Percentiles rank a stretch among this genome's conserved stretches.
These are phyloP conservation scores for Vanacampus margaritifer DNA, from an alignment of 2,113 vertebrate genomes.

Conservation along the genomic window DNA sequence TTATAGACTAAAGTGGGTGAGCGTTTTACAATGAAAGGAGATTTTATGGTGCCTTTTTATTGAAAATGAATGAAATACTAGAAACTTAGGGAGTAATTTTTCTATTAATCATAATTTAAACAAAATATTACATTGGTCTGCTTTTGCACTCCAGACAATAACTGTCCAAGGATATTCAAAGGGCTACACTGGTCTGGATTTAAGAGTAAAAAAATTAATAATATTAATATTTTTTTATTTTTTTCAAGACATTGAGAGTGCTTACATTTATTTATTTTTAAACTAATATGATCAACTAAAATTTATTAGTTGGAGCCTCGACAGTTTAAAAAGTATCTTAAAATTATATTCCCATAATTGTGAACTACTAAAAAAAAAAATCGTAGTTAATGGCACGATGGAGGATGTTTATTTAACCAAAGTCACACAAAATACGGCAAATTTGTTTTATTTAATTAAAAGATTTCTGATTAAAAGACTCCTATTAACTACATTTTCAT, in stretches of 20 bases:
- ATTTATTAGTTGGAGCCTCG: too few relatives aligned
- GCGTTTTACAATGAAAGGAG: neutral
- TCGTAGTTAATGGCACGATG: neutral
- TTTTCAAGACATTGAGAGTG: too few relatives aligned
- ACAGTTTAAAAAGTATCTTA: too few relatives aligned
- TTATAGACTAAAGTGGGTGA: conserved; percentile 50
- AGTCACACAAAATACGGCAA: neutral
- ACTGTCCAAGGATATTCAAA: neutral
- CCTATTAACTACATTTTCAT: neutral
- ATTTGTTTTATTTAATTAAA: neutral
- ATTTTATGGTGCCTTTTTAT: neutral
- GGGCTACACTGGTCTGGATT: too few relatives aligned
- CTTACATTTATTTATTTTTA: too few relatives aligned
- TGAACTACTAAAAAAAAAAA: neutral
- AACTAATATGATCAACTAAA: too few relatives aligned
- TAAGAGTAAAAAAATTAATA: too few relatives aligned
- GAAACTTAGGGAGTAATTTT: neutral
- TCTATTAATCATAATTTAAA: neutral
- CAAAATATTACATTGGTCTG: neutral
- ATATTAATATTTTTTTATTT: too few relatives aligned
- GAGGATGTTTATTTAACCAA: neutral
- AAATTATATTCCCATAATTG: neutral
- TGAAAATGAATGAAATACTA: neutral
- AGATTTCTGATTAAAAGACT: neutral
- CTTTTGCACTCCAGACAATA: neutral